phyloP scores from a whole-genome alignment of 2,797 vertebrate genomes.

The Micromesistius poutassou region DNA sequence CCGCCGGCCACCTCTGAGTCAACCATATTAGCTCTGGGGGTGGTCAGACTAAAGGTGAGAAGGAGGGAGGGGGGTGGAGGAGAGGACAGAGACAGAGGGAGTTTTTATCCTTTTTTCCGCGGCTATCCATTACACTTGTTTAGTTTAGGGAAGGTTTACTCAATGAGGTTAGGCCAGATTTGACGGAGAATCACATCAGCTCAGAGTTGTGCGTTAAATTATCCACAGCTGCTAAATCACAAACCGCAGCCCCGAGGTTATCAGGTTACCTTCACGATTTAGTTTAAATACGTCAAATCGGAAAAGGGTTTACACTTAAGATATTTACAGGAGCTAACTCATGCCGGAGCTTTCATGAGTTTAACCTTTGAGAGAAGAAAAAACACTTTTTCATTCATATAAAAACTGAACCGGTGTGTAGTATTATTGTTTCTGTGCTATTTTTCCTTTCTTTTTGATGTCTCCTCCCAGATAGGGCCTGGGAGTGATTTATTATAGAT shows the following conservation, averaged over 20 bases:
- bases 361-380: neutral
- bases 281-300: conserved; percentile 9
- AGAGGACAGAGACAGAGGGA: conserved; percentile 12
- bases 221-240: conserved; percentile 36
- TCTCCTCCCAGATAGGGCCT: conserved; percentile 50
- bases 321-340: neutral
- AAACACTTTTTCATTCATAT: too few relatives aligned
- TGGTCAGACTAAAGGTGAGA: neutral
- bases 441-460: conserved; percentile 8
- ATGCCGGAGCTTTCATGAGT: neutral
- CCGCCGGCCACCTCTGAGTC: conserved; percentile 57
- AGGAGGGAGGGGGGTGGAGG: conserved; percentile 27
- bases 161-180: conserved; percentile 70
- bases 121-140: conserved; percentile 72
- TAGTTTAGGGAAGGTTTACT: conserved; percentile 69
- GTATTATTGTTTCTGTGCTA: conserved; percentile 8
- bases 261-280: conserved; percentile 35
- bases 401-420: neutral
- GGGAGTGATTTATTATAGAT: conserved; percentile 66
- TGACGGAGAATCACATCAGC: conserved; percentile 66
- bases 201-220: conserved; percentile 49
- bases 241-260: conserved; percentile 41
- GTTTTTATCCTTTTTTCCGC: conserved; percentile 38
- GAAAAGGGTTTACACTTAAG: too few relatives aligned
- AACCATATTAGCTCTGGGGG: conserved; percentile 73